Percentiles rank a stretch among this genome's conserved stretches.
Evolutionary conservation across 2,113 vertebrate genomes (phyloP).

Genomic region (Pipra filicauda): DNA sequence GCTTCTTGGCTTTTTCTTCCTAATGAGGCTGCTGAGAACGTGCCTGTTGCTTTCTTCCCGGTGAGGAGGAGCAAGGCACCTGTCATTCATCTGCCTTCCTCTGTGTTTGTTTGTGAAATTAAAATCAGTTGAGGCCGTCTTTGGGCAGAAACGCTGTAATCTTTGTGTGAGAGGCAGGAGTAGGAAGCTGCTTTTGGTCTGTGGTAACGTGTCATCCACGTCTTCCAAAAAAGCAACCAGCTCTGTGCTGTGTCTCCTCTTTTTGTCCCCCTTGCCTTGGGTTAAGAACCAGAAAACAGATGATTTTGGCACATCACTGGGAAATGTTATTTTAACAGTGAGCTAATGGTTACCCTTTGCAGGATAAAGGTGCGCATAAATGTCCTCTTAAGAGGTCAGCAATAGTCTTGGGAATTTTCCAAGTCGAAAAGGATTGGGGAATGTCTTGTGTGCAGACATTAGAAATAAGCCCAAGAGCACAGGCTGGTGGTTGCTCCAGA

Average conservation of each 20-base stretch:
- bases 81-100: not conserved
- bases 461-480: not conserved
- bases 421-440: not conserved
- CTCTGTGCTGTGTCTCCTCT: not conserved
- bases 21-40: not conserved
- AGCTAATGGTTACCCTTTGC: not conserved
- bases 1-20: not conserved
- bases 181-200: not conserved
- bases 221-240: not conserved
- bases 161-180: not conserved
- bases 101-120: not conserved
- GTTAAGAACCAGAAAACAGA: not conserved
- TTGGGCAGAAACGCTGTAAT: not conserved
- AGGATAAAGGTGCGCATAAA: not conserved
- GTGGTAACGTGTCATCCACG: accelerated
- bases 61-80: not conserved
- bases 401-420: not conserved
- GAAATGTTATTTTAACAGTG: not conserved
- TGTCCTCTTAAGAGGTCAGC: not conserved
- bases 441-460: not conserved
- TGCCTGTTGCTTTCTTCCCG: not conserved
- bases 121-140: not conserved
- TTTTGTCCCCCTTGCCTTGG: not conserved
- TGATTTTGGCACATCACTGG: not conserved
- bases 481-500: not conserved